phyloP scores from a whole-genome alignment of 2,113 vertebrate species.

The Ptilorrhoa leucosticta region DNA sequence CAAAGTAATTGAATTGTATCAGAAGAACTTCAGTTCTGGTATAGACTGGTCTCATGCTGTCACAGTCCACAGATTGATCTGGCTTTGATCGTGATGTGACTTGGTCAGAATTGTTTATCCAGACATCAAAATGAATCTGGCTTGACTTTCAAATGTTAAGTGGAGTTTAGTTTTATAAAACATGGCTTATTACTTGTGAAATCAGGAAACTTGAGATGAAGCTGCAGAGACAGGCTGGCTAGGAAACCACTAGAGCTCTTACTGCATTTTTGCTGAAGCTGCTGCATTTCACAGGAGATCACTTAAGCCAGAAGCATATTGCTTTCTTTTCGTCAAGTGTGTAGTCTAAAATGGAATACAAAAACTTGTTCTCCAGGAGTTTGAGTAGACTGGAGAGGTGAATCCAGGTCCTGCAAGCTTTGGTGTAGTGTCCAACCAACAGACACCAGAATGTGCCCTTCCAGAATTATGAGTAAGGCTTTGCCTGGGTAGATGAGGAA shows the following conservation, averaged over 20 bases:
- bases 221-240: neutral
- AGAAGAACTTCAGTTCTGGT: neutral
- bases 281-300: neutral
- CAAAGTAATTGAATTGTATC: neutral
- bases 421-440: neutral
- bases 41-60: neutral
- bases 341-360: neutral
- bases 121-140: neutral
- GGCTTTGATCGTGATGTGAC: fast-evolving
- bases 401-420: neutral
- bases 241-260: neutral
- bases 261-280: neutral
- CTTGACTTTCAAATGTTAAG: neutral
- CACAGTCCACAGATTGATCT: neutral
- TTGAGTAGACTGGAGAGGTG: neutral
- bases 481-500: neutral
- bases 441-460: neutral
- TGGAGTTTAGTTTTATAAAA: neutral
- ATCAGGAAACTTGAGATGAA: neutral
- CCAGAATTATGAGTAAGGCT: neutral
- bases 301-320: neutral
- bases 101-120: neutral
- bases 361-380: neutral
- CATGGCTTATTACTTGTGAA: neutral
- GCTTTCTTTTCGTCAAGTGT: neutral